A percentile compares a stretch with the other conserved stretches of the same genome.
phyloP scores from a whole-genome alignment of 2,888 invertebrate genomes.

The Augochlorella aurata region DNA sequence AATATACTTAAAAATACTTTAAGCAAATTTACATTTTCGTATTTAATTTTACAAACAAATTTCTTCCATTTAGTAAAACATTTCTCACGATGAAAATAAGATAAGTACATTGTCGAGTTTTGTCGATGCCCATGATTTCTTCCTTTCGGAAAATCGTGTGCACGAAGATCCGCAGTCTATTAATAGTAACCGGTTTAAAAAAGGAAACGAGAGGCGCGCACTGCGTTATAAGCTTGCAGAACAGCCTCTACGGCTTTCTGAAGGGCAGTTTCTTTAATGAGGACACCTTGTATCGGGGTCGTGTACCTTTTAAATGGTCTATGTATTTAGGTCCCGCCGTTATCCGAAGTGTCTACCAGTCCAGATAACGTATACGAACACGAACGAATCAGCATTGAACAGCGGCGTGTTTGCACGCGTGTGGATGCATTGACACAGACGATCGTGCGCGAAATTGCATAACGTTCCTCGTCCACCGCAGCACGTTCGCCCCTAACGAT shows the following conservation, averaged over 20 bases:
- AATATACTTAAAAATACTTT: no score
- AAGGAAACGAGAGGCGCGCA: neutral
- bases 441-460: slow-evolving; percentile 55
- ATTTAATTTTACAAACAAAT: no score
- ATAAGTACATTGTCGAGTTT: no score
- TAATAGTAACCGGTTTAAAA: neutral
- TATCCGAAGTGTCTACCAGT: slow-evolving; percentile 61
- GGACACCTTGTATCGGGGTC: neutral
- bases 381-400: slow-evolving; percentile 31
- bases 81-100: no score
- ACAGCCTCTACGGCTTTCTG: neutral
- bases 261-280: neutral
- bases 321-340: slow-evolving; percentile 50
- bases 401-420: slow-evolving; percentile 25
- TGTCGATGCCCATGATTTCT: no score
- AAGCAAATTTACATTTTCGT: no score
- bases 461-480: slow-evolving; percentile 49
- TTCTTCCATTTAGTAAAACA: no score
- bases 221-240: neutral
- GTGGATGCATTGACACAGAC: slow-evolving; percentile 40
- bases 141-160: no score
- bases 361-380: slow-evolving; percentile 60
- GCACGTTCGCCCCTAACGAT: slow-evolving; percentile 61
- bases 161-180: no score
- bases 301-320: neutral